phyloP scores from a whole-genome alignment of 2,888 invertebrate genomes.

The Heteromyza rotundicornis region DNA sequence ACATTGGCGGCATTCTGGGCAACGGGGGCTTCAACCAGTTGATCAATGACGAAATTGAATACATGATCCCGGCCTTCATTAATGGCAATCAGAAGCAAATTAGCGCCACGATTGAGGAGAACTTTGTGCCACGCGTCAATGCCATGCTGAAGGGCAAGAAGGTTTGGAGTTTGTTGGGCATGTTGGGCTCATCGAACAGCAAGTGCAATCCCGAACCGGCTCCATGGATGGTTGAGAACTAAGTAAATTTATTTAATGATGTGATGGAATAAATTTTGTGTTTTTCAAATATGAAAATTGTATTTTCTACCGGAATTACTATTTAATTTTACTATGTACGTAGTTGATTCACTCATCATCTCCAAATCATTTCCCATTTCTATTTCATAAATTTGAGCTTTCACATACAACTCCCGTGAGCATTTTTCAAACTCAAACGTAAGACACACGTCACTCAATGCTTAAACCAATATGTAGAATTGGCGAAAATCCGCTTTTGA shows the following conservation, averaged over 20 bases:
- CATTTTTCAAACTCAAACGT: not conserved
- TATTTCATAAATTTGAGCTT: constrained; percentile 12
- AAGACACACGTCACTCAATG: not conserved
- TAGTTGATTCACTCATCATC: no score
- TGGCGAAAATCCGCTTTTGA: not conserved
- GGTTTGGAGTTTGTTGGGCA: constrained; percentile 45
- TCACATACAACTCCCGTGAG: constrained; percentile 1
- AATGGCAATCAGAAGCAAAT: constrained; percentile 46
- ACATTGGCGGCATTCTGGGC: constrained; percentile 53
- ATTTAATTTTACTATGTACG: no score
- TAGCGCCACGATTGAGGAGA: constrained; percentile 40
- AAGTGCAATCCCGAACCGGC: constrained; percentile 48
- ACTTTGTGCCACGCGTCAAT: constrained; percentile 48
- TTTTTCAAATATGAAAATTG: not conserved
- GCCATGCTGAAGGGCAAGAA: constrained; percentile 47
- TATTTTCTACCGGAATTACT: no score
- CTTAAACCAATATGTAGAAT: not conserved
- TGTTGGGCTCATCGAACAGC: constrained; percentile 18
- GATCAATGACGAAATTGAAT: constrained; percentile 48
- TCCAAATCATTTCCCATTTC: no score
- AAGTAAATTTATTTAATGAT: not conserved
- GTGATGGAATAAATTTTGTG: not conserved
- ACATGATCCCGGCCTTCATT: constrained; percentile 42
- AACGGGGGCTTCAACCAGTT: constrained; percentile 45
- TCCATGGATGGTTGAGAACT: constrained; percentile 39